phyloP scores from a whole-genome alignment of 2,113 vertebrate species.

The Trogon melanurus region DNA sequence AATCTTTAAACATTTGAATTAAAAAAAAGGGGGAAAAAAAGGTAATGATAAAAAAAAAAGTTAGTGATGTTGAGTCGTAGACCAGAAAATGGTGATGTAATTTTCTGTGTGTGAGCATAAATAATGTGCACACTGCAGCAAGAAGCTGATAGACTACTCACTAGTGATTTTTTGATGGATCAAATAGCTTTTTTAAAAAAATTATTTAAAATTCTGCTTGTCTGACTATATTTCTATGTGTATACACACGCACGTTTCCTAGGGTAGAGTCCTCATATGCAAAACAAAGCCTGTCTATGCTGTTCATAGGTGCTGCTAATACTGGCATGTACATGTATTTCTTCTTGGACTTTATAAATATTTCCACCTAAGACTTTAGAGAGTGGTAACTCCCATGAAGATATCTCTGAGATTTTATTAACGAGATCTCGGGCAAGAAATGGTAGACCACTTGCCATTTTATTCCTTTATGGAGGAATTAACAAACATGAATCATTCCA shows the following conservation, averaged over 20 bases:
- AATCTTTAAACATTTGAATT: not conserved
- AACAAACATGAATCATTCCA: not conserved
- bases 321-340: not conserved
- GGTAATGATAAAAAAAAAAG: not conserved
- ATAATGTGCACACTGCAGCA: not conserved
- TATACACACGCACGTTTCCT: not conserved
- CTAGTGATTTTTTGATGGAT: not conserved
- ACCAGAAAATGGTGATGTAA: not conserved
- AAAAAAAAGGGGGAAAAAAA: too few relatives aligned
- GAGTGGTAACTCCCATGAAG: not conserved
- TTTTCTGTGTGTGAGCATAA: not conserved
- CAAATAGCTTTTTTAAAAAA: not conserved
- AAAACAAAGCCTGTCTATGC: not conserved
- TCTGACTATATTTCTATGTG: not conserved
- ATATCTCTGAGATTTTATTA: not conserved
- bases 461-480: not conserved
- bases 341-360: not conserved
- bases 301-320: not conserved
- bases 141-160: not conserved
- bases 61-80: not conserved
- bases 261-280: not conserved
- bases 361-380: not conserved
- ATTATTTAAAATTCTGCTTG: not conserved
- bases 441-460: not conserved
- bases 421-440: not conserved